Evolutionary conservation across 2,888 invertebrate genomes (phyloP).

Genomic region (Heliconius erato): DNA sequence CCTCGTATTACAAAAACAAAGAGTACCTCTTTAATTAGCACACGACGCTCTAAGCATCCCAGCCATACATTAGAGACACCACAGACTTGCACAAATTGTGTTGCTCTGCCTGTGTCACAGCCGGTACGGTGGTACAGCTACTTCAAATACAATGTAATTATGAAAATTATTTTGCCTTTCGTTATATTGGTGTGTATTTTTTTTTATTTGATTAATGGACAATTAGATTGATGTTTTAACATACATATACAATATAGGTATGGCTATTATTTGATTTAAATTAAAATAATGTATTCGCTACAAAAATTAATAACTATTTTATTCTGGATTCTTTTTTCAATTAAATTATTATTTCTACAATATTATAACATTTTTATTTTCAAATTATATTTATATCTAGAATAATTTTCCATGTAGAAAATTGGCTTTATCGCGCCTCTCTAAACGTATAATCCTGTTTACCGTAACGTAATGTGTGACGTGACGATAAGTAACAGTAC

Average conservation of each 20-base stretch:
- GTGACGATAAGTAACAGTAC: conserved; percentile 19
- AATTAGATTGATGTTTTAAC: too few species aligned
- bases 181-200: neutral
- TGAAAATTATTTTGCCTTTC: neutral
- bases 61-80: conserved; percentile 54
- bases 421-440: conserved; percentile 21
- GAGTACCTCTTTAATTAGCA: conserved; percentile 71
- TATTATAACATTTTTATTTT: neutral
- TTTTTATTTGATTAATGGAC: neutral
- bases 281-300: too few species aligned
- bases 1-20: conserved; percentile 72
- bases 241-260: too few species aligned
- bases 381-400: neutral
- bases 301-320: too few species aligned
- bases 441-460: conserved; percentile 27
- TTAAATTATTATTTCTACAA: neutral
- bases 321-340: neutral
- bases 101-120: conserved; percentile 38
- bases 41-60: conserved; percentile 48
- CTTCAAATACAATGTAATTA: neutral
- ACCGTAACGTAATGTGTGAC: conserved; percentile 5
- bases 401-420: neutral
- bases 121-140: conserved; percentile 13
- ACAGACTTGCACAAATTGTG: conserved; percentile 53
- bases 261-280: too few species aligned